Conservation (phyloP, 2,888 invertebrate species). For the Dione juno region DNA sequence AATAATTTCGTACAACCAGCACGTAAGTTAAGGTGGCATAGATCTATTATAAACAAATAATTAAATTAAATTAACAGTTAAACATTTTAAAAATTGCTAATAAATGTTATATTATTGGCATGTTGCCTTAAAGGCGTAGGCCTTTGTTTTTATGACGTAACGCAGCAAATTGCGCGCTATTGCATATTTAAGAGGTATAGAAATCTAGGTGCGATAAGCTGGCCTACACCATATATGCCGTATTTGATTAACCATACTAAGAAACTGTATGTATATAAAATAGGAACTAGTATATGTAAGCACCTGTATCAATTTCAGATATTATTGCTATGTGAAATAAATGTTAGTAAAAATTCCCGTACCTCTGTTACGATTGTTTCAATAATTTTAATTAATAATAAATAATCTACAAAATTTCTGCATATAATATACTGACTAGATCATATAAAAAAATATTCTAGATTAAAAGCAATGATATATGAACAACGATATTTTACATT, state of each 20-base stretch:
- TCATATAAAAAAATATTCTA: background rate
- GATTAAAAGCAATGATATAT: background rate
- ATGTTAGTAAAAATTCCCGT: background rate
- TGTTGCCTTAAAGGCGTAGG: conserved; percentile 40
- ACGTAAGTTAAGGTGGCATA: background rate
- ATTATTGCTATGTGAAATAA: background rate
- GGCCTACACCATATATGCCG: conserved; percentile 53
- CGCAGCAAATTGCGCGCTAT: conserved; percentile 64
- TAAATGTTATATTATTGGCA: background rate
- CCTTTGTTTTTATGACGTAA: conserved; percentile 64
- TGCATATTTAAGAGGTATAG: conserved; percentile 67
- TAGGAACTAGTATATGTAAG: background rate
- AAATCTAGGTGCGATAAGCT: conserved; percentile 53
- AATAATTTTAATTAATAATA: too few relatives aligned
- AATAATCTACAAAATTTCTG: too few relatives aligned
- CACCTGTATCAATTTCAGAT: background rate
- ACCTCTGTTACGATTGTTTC: background rate
- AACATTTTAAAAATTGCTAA: background rate
- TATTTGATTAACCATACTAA: conserved; percentile 38
- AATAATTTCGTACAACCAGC: background rate
- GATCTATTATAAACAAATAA: background rate
- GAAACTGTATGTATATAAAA: conserved; percentile 16
- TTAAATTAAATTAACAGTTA: background rate
- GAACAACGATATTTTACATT: background rate
- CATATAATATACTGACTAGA: background rate